Evolutionary conservation across 2,797 vertebrate species (phyloP), one percentile per base, ranked within the genome.

Genomic region (Parotocinclus haroldoi): DNA sequence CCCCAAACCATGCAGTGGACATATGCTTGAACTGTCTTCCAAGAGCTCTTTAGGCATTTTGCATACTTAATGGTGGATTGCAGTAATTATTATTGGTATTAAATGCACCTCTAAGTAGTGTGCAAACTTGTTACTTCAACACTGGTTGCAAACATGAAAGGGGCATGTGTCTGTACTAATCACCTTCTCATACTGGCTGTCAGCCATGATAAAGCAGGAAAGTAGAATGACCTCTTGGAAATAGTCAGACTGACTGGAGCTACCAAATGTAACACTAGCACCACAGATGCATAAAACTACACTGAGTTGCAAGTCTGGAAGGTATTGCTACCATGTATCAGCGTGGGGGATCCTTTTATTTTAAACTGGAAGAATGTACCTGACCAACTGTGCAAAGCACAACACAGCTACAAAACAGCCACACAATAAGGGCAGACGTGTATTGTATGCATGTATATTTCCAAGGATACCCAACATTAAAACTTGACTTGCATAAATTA

Each of bases 181-280:
- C 42, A 27, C 19, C 49, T n/a, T 51, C 10, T 3, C 27, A 8
- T 56, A 58, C 45, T 11, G 9, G 13, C 58, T 39, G 62, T 66
- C 77, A 49, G 67, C 66, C 70, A 45, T 62, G 44, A 66, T 67
- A 10, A n/a, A 63, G 13, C 3, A 65, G 69, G 37, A 45, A 36
- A 56, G 58, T 67, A 69, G 68, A 66, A 78, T 75, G 74, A 80
- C 63, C 73, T 76, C 73, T 76, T 72, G 68, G 55, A 63, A 10
- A 17, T 73, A 79, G 69, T 80, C 79, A 78, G 77, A 69, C 76
- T 84, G 77, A 37, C 18, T 51, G 48, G 19, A 27, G 27, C 27
- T 27, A 27, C 27, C 27, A 27, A 5, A 27, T 27, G 27, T 27
- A 27, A 27, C 27, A 27, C 27, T 18, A 63, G 14, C 19, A 10